These are phyloP conservation scores for Syngnathus rostellatus DNA, from an alignment of 2,797 vertebrate species.

Conservation along the genomic window DNA sequence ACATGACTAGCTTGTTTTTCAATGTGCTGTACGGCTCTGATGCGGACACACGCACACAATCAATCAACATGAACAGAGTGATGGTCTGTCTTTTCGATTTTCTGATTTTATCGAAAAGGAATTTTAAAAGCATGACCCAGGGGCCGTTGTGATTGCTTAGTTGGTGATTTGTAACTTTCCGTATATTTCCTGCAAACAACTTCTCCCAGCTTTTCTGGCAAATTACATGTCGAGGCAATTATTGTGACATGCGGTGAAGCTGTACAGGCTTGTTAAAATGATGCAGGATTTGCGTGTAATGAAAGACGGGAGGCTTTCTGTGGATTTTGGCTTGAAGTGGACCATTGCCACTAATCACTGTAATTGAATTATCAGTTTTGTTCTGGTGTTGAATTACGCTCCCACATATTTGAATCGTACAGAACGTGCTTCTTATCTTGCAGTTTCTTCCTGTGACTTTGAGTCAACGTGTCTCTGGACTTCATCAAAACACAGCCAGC, in stretches of 20 bases:
- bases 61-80: conserved; percentile 15
- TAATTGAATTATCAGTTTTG: not conserved
- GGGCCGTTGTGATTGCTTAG: not conserved
- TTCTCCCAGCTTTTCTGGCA: not conserved
- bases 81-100: conserved; percentile 22
- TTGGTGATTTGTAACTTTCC: not conserved
- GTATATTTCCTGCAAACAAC: not conserved
- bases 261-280: not conserved
- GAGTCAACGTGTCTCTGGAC: conserved; percentile 78
- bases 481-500: conserved; percentile 66
- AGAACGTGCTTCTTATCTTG: conserved; percentile 9
- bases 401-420: not conserved
- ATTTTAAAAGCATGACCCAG: not conserved
- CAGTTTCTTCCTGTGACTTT: conserved; percentile 73
- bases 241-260: not conserved
- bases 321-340: not conserved
- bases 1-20: conserved; percentile 37
- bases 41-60: conserved; percentile 17
- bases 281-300: not conserved
- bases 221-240: not conserved
- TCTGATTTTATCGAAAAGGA: not conserved
- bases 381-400: not conserved
- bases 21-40: conserved; percentile 3
- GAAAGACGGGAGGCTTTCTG: not conserved
- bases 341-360: not conserved